Evolutionary conservation across 1,140 invertebrate genomes (phyloP).

Genomic region (Drosophila kikkawai): DNA sequence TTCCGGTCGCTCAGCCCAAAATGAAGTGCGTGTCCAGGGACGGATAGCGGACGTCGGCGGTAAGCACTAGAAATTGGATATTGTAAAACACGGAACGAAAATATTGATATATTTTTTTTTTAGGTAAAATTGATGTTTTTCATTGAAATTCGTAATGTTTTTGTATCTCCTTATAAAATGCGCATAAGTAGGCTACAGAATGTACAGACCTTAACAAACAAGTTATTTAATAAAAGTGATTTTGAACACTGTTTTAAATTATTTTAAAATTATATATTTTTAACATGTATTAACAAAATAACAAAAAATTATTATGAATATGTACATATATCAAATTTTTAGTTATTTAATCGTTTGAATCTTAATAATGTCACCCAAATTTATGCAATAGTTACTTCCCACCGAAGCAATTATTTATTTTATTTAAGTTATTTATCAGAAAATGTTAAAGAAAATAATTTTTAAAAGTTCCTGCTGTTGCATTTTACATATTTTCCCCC

Average conservation of each 20-base stretch:
- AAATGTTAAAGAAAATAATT: background rate
- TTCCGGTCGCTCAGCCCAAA: slow-evolving; percentile 69
- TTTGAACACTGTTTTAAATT: background rate
- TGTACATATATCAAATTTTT: too few relatives aligned
- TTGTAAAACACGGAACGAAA: slow-evolving; percentile 3
- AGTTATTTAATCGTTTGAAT: background rate
- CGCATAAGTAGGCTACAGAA: background rate
- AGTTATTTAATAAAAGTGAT: background rate
- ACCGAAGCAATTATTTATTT: too few relatives aligned
- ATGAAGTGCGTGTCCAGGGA: slow-evolving; percentile 64
- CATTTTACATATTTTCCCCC: background rate
- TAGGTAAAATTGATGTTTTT: background rate
- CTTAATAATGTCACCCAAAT: background rate
- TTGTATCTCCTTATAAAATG: too few relatives aligned
- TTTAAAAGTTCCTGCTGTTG: background rate
- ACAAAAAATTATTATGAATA: too few relatives aligned
- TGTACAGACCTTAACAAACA: background rate
- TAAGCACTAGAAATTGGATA: slow-evolving; percentile 50
- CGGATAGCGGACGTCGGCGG: slow-evolving; percentile 7
- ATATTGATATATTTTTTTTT: background rate
- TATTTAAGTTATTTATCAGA: background rate
- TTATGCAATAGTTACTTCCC: too few relatives aligned
- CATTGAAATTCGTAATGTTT: too few relatives aligned
- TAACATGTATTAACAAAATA: too few relatives aligned
- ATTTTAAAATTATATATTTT: background rate